phyloP scores from a whole-genome alignment of 2,797 vertebrate species.

The Brachyrhaphis roseni region DNA sequence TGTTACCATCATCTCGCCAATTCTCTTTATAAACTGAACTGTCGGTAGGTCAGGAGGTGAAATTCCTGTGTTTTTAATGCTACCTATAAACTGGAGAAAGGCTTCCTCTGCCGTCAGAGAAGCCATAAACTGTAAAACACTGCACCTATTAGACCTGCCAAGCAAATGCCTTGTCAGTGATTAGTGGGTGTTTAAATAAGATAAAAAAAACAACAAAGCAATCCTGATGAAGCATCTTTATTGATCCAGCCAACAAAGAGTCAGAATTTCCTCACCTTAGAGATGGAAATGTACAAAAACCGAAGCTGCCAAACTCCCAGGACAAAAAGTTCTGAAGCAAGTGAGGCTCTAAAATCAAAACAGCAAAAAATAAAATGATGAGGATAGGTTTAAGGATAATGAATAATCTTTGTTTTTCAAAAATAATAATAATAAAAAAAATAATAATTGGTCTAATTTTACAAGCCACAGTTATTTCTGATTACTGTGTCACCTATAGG shows the following conservation, averaged over 20 bases:
- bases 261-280: neutral
- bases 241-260: neutral
- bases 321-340: neutral
- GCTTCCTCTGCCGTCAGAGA: neutral
- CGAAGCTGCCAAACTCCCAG: neutral
- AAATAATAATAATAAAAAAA: neutral
- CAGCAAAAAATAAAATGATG: neutral
- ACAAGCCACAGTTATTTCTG: neutral
- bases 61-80: neutral
- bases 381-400: no score
- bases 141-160: neutral
- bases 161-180: slow-evolving; percentile 10
- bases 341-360: neutral
- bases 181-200: neutral
- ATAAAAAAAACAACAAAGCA: neutral
- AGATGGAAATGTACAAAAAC: neutral
- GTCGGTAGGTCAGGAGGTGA: slow-evolving; percentile 4
- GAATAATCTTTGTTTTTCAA: neutral
- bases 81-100: neutral
- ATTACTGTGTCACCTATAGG: neutral
- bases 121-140: slow-evolving; percentile 5
- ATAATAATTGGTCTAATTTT: no score
- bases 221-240: neutral
- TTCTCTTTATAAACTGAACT: slow-evolving; percentile 1
- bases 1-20: slow-evolving; percentile 3